These are phyloP conservation scores for Lithosia quadra DNA, from an alignment of 2,888 invertebrate genomes.

Conservation along the genomic window DNA sequence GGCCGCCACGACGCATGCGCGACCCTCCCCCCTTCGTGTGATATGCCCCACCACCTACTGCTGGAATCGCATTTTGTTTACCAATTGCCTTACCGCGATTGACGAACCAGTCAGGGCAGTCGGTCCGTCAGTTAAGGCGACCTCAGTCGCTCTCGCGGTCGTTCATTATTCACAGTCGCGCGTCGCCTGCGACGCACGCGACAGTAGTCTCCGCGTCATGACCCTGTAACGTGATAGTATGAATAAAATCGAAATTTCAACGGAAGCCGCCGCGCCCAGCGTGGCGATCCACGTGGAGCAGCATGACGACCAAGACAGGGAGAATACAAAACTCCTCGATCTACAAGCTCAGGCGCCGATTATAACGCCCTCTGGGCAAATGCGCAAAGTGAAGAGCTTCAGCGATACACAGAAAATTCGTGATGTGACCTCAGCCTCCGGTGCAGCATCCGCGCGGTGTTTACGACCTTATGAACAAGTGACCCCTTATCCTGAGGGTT, in stretches of 20 bases:
- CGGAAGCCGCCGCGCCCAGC: constrained; percentile 79
- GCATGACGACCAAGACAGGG: constrained; percentile 74
- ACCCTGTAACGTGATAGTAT: constrained; percentile 83
- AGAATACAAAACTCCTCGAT: constrained; percentile 76
- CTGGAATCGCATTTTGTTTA: constrained; percentile 82
- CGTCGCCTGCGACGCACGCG: constrained; percentile 82
- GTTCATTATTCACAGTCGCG: constrained; percentile 75
- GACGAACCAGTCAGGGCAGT: constrained; percentile 79
- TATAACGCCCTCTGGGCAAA: constrained; percentile 82
- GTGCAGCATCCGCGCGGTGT: constrained; percentile 81
- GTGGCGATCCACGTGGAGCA: constrained; percentile 81
- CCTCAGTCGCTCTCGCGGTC: constrained; percentile 91
- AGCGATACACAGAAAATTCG: constrained; percentile 83
- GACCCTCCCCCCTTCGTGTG: constrained; percentile 93
- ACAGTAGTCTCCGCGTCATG: constrained; percentile 78
- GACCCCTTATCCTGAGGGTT: constrained; percentile 84
- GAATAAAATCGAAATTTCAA: constrained; percentile 78
- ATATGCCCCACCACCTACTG: constrained; percentile 68
- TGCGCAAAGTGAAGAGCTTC: constrained; percentile 85
- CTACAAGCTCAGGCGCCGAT: constrained; percentile 70
- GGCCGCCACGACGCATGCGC: constrained; percentile 92
- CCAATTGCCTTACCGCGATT: constrained; percentile 81
- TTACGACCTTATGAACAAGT: constrained; percentile 83
- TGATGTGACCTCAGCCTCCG: constrained; percentile 78
- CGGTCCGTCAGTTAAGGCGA: constrained; percentile 89